phyloP scores from a whole-genome alignment of 1,140 invertebrate species.

The Camponotus pennsylvanicus region DNA sequence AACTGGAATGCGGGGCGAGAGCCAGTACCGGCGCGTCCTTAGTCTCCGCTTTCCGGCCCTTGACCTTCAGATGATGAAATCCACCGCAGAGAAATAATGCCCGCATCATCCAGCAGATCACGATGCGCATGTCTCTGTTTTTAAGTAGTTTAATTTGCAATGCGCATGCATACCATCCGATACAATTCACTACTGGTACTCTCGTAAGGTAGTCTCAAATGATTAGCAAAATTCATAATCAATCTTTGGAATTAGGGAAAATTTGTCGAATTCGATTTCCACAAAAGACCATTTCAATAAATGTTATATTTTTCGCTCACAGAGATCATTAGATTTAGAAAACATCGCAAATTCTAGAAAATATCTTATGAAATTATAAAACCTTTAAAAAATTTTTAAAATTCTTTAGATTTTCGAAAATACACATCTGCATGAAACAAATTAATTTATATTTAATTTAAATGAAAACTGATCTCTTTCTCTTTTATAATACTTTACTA shows the following conservation, averaged over 20 bases:
- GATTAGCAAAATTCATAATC: background rate
- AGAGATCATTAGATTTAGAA: constrained; percentile 5
- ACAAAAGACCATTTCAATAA: background rate
- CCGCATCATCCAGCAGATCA: constrained; percentile 90
- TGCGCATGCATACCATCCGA: constrained; percentile 49
- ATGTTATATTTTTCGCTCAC: background rate
- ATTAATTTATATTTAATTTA: constrained; percentile 8
- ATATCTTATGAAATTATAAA: background rate
- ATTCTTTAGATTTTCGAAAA: background rate
- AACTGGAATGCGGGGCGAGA: constrained; percentile 96
- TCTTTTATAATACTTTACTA: background rate
- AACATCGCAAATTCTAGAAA: background rate
- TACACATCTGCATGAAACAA: background rate
- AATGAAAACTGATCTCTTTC: background rate
- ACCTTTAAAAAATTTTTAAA: background rate
- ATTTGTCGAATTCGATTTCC: background rate
- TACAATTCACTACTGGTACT: constrained; percentile 43
- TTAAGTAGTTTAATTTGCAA: constrained; percentile 57
- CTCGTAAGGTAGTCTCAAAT: background rate
- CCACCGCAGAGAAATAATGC: constrained; percentile 92
- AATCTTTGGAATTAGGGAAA: background rate
- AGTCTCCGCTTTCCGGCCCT: constrained; percentile 88
- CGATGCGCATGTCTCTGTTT: constrained; percentile 87
- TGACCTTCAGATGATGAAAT: constrained; percentile 91
- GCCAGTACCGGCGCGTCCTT: constrained; percentile 94